Conservation (phyloP, 2,888 invertebrate species). For the Macaria notata region DNA sequence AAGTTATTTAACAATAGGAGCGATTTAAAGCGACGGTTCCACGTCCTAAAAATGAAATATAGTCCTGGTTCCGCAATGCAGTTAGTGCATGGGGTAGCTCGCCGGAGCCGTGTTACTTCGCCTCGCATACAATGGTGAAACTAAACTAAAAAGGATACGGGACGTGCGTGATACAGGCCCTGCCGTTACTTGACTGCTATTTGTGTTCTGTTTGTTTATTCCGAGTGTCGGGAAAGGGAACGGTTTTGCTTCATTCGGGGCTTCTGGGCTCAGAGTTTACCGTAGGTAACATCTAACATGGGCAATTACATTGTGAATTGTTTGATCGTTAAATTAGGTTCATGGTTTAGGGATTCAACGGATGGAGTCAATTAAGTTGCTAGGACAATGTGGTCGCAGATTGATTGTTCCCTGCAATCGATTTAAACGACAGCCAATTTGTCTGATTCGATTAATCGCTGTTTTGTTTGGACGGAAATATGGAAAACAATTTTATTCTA, state of each 20-base stretch:
- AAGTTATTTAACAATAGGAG: constrained; percentile 64
- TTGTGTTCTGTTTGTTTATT: constrained; percentile 34
- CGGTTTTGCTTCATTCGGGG: constrained; percentile 12
- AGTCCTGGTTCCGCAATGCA: constrained; percentile 76
- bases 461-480: not conserved
- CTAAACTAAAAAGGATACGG: constrained; percentile 28
- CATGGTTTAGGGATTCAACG: constrained; percentile 25
- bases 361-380: constrained; percentile 32
- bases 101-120: constrained; percentile 24
- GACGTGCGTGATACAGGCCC: constrained; percentile 28
- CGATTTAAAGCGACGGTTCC: constrained; percentile 64
- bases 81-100: constrained; percentile 73
- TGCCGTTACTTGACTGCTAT: constrained; percentile 29
- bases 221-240: constrained; percentile 17
- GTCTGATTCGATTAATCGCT: constrained; percentile 7
- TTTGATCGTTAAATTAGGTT: constrained; percentile 21
- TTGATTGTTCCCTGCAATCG: constrained; percentile 28
- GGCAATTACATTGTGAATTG: constrained; percentile 16
- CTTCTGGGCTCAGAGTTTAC: constrained; percentile 4
- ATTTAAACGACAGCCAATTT: constrained; percentile 12
- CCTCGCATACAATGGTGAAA: constrained; percentile 17
- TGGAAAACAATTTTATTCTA: not conserved
- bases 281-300: constrained; percentile 3
- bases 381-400: constrained; percentile 27
- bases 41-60: constrained; percentile 77